Conservation (phyloP, 2,888 invertebrate species). For the Sinohyriopsis cumingii region DNA sequence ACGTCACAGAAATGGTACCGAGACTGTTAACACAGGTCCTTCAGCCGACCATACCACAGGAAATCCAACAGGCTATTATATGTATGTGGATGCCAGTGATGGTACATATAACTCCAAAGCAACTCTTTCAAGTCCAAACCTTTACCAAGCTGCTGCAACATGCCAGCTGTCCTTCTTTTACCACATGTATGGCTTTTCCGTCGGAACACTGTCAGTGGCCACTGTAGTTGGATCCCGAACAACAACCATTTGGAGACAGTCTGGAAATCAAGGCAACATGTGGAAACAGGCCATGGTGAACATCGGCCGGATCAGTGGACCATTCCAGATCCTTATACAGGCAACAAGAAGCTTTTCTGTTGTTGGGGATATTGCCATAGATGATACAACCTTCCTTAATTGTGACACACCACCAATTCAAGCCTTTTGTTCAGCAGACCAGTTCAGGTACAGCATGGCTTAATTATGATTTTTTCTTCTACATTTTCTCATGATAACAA, state of each 20-base stretch:
- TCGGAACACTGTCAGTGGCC: constrained; percentile 49
- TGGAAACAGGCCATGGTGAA: constrained; percentile 56
- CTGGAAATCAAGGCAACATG: constrained; percentile 36
- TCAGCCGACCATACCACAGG: constrained; percentile 57
- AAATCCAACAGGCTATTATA: constrained; percentile 75
- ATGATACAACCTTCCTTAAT: constrained; percentile 56
- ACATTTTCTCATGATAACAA: too few relatives aligned
- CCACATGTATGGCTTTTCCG: constrained; percentile 60
- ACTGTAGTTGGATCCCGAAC: constrained; percentile 28
- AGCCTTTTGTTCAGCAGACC: constrained; percentile 40
- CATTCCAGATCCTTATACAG: constrained; percentile 51
- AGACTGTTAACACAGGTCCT: constrained; percentile 50
- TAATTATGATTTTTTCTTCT: too few relatives aligned
- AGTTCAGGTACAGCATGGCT: constrained; percentile 30
- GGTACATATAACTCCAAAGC: constrained; percentile 39
- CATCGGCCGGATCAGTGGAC: constrained; percentile 52
- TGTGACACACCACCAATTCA: constrained; percentile 52
- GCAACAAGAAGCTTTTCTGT: constrained; percentile 50
- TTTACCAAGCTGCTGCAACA: constrained; percentile 81
- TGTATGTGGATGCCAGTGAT: constrained; percentile 81
- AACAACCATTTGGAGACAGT: constrained; percentile 36
- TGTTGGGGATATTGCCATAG: constrained; percentile 57
- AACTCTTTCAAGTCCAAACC: constrained; percentile 41
- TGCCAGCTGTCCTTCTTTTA: constrained; percentile 77
- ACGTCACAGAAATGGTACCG: constrained; percentile 45